Evolutionary conservation across 2,113 vertebrate species (phyloP), one percentile per base, ranked within the genome.

Genomic region (Pollachius pollachius): DNA sequence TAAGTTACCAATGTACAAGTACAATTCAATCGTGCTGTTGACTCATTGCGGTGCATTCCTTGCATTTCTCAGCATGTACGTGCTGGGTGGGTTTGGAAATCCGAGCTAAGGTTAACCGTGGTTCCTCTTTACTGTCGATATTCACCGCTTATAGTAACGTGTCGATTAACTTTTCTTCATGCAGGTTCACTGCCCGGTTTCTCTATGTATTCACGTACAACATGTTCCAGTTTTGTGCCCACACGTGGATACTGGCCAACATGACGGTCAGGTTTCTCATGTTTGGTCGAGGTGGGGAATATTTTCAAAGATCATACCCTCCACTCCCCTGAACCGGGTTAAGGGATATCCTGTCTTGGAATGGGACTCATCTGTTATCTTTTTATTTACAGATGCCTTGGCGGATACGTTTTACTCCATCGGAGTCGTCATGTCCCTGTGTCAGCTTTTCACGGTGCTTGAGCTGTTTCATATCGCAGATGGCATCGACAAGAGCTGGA

Each of bases 201-300:
- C 71, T 15, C 12, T 98, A 97, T 78, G 92, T 95, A 23, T 94
- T 97, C 80, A 73, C 86, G 4, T 99, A 98, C 73, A 96, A 99
- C 81, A 89, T 99, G 80, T 80, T 96, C 58, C 96, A 99, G 82
- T 99, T 99, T 90, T 98, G 95, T 23, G 96, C 95, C 65, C 95
- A 97, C 87, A 96, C 96, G 1, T 99, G 96, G 97, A 95, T 98
- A 81, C 93, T 97, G 87, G 89, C 95, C 1, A 99, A 98, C 67
- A 97, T 94, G 92, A 91, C 92, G 19, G 94, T 92, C 86, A 91
- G 96, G 80, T 94, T 96, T 79, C 82, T 99, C 74, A 95, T 91
- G 8, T 98, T 99, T 89, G 97, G 96, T 19, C 82, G 87, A 94
- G 96, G 96, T 98, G 91, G 11, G 6, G 19, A n/a, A 27, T 23